Base-by-base conservation (phyloP, 1,140 invertebrate genomes). In the Drosophila mayri region DNA sequence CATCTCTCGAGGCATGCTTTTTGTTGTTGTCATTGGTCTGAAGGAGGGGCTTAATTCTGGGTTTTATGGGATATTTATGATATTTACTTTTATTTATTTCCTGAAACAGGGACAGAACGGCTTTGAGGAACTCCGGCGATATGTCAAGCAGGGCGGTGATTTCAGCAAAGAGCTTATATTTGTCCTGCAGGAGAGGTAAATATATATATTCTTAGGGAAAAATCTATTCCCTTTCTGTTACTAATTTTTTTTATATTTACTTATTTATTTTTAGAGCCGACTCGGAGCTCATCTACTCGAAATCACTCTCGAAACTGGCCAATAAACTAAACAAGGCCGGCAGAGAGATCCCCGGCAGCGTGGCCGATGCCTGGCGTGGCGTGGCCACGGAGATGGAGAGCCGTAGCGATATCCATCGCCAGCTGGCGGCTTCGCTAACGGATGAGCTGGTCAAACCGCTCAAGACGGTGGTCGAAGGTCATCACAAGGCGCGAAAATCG, bases 381-480 rank as follows among this genome's bases (percentile, higher is more conserved):
- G 96, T 98, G 49, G 97, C 96, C 37, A 94, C 95, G n/a, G 97
- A 98, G 93, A 97, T 98, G 95, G 98, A 98, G 93, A 95, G 96
- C 73, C 96, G 97, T 84, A 96, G 97, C 25, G 97, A 98, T 91
- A 95, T 97, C 41, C 98, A 98, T 93, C 96, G 96, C 92, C 95
- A 95, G 90, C 95, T 97, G 92, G 96, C 96, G 59, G 94, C 94
- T 61, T 95, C 96, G 18, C 93, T 99, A 8, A 93, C 95, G 57
- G 98, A 99, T 79, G 98, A 99, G 92, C 94, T 98, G 46, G 96
- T 97, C 12, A 98, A 98, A 93, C 98, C 98, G 47, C 94, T 99
- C 71, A 96, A 96, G 92, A 93, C 93, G 47, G 93, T 96, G 28
- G 94, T 95, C 10, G 95, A 96, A 73, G 94, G 93, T 76, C 97